Base-by-base conservation (phyloP, 2,888 invertebrate species). In the Polymixis flavicincta region DNA sequence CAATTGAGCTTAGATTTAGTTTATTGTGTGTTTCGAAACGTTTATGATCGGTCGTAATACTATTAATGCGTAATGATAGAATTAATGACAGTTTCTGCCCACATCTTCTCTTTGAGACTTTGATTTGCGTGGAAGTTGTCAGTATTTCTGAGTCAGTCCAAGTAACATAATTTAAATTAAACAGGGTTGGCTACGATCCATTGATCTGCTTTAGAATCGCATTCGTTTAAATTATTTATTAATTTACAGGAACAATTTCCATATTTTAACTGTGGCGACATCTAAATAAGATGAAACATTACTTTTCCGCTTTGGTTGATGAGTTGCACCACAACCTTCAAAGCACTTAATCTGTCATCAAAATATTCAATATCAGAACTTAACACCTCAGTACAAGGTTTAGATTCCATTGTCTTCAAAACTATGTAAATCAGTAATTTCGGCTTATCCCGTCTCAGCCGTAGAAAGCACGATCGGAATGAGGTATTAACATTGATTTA, bases 361-460 rank as follows among this genome's bases (percentile, higher is more conserved):
- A 75, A 65, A 65, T 74, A 79, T 75, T 80, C 71, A 78, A 84
- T 80, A 66, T 61, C 81, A 59, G 60, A 85, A 61, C 83, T 59
- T 87, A 85, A 59, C 64, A 57, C 71, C 42, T 72, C 22, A 72
- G 5, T 25, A 87, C 87, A 92, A 84, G 75, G 90, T 81, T 80
- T 71, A 91, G 77, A 89, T 86, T 93, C 66, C 85, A 68, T 75
- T 72, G 78, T 80, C 50, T 85, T 61, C 28, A 70, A 71, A 11
- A 59, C 69, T 86, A 89, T 90, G 89, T 90, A 90, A 92, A 93
- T 94, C 87, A 85, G 88, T 87, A 80, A 87, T 82, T 85, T 84
- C 78, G 87, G 89, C 90, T 94, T 90, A 95, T 94, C 94, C 93
- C 89, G 86, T 86, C 85, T 87, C 85, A 85, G 86, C 85, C 80